Evolutionary conservation across 2,888 invertebrate genomes (phyloP).

Genomic region (Apotomis turbidana): DNA sequence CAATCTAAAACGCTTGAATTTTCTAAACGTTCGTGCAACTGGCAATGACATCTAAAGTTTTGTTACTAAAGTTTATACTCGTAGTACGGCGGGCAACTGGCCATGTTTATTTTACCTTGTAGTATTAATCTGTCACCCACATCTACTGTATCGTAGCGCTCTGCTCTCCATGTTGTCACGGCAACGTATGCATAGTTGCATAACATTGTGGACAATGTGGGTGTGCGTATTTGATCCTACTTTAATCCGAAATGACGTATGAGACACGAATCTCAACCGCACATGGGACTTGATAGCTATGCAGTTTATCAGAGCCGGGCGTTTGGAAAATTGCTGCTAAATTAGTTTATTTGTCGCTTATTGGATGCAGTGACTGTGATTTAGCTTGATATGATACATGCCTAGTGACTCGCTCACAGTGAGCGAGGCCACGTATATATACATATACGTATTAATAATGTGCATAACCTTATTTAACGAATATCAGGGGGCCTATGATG

Average conservation of each 20-base stretch:
- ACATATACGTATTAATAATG: too few species aligned
- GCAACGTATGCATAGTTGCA: slow-evolving; percentile 16
- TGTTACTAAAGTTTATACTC: too few species aligned
- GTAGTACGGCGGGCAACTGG: too few species aligned
- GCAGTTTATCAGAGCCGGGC: slow-evolving; percentile 3
- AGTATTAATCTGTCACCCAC: slow-evolving; percentile 5
- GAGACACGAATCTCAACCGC: background rate
- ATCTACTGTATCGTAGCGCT: slow-evolving; percentile 1
- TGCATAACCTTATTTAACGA: too few species aligned
- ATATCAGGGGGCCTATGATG: too few species aligned
- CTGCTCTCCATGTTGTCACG: slow-evolving; percentile 22
- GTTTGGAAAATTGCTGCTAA: slow-evolving; percentile 33
- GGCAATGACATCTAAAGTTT: too few species aligned
- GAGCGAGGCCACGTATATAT: background rate
- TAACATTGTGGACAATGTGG: slow-evolving; percentile 15
- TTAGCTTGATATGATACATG: slow-evolving; percentile 13
- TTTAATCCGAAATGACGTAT: slow-evolving; percentile 2
- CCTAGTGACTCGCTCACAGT: background rate
- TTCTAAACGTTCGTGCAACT: too few species aligned
- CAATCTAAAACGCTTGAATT: too few species aligned
- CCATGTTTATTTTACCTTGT: too few species aligned
- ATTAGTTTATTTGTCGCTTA: slow-evolving; percentile 31
- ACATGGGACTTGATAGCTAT: background rate
- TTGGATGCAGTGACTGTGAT: slow-evolving; percentile 19
- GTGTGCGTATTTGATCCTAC: background rate